Evolutionary conservation across 2,113 vertebrate species (phyloP).

Genomic region (Dromas ardeola): DNA sequence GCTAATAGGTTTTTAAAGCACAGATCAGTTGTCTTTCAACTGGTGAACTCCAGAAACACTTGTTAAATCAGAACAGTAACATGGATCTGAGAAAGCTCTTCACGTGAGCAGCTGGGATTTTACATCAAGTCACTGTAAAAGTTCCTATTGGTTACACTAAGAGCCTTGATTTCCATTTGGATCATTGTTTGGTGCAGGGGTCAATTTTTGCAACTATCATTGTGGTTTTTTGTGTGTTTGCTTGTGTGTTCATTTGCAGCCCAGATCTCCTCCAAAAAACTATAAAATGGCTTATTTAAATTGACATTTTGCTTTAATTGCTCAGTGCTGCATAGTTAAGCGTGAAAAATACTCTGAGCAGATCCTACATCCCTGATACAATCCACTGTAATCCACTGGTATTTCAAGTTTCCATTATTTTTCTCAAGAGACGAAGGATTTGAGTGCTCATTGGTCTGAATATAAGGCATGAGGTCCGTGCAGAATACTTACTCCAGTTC

Average conservation of each 20-base stretch:
- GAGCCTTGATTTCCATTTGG: neutral
- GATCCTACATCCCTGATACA: neutral
- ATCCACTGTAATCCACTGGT: neutral
- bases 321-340: neutral
- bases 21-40: neutral
- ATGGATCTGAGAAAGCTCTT: neutral
- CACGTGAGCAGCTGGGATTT: neutral
- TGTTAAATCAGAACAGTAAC: neutral
- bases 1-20: neutral
- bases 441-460: neutral
- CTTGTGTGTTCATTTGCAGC: neutral
- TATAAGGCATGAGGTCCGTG: neutral
- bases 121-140: neutral
- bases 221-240: neutral
- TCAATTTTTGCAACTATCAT: neutral
- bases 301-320: neutral
- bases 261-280: neutral
- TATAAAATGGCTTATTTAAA: neutral
- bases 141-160: neutral
- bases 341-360: neutral
- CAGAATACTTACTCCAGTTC: neutral
- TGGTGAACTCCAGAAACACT: neutral
- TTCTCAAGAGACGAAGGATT: neutral
- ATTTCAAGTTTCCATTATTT: neutral
- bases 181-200: neutral